Conservation (phyloP, 2,797 vertebrate species). For the Lates japonicus region DNA sequence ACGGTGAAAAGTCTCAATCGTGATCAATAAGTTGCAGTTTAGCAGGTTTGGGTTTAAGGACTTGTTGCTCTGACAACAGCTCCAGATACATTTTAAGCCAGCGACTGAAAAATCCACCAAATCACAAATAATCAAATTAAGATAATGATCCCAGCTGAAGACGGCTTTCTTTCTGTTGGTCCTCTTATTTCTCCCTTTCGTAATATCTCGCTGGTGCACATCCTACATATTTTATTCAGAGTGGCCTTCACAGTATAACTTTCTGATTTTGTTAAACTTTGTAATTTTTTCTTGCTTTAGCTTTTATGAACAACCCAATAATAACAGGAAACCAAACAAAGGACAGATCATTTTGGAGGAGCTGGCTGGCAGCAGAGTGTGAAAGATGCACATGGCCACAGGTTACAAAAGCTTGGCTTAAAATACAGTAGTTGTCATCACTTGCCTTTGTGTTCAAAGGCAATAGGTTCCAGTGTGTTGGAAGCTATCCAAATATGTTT, state of each 20-base stretch:
- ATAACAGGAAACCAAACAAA: constrained; percentile 1
- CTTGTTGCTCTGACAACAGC: background rate
- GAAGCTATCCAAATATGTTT: constrained; percentile 44
- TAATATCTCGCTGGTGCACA: background rate
- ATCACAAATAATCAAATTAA: background rate
- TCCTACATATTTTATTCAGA: background rate
- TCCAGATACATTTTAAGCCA: background rate
- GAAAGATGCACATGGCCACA: background rate
- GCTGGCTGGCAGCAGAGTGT: background rate
- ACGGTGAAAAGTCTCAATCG: background rate
- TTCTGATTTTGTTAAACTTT: background rate
- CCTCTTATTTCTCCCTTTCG: background rate
- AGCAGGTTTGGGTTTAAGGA: background rate
- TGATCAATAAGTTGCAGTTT: background rate
- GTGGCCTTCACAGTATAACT: background rate
- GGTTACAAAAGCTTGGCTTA: constrained; percentile 3
- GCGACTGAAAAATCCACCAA: background rate
- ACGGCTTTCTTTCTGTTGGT: background rate
- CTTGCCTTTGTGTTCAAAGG: constrained; percentile 13
- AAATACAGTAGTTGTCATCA: constrained; percentile 11
- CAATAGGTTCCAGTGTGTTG: constrained; percentile 27
- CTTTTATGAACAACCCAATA: background rate
- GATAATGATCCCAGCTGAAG: background rate
- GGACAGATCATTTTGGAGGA: background rate
- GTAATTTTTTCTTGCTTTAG: background rate